phyloP scores from a whole-genome alignment of 92 coral and sea anemone genomes.

The Epizoanthus stellaris region DNA sequence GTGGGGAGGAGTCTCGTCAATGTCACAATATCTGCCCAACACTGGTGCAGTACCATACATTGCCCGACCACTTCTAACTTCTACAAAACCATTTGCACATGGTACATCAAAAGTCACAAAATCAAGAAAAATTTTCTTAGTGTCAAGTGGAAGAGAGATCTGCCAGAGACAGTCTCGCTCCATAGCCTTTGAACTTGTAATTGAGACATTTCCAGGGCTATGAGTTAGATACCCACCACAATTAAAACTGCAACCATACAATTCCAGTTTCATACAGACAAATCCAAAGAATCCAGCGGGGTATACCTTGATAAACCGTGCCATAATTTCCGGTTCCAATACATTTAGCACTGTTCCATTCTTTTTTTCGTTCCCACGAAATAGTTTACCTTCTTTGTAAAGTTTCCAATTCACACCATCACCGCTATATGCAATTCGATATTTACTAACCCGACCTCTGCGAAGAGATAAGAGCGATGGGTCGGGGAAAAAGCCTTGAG shows the following conservation, averaged over 20 bases:
- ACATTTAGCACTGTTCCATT: slow-evolving; percentile 64
- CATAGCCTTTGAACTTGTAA: slow-evolving; percentile 58
- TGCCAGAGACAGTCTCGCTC: slow-evolving; percentile 92
- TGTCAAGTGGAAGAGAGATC: slow-evolving; percentile 63
- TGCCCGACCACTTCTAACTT: slow-evolving; percentile 68
- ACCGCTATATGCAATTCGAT: slow-evolving; percentile 76
- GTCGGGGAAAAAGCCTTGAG: slow-evolving; percentile 82
- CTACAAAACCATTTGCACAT: slow-evolving; percentile 74
- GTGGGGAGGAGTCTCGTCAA: slow-evolving; percentile 65
- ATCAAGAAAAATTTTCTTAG: slow-evolving; percentile 73
- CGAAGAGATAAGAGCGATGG: slow-evolving; percentile 65
- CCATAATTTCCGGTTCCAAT: slow-evolving; percentile 69
- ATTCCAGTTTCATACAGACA: slow-evolving; percentile 77
- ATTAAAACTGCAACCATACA: slow-evolving; percentile 86
- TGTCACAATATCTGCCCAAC: slow-evolving; percentile 75
- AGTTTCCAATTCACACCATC: slow-evolving; percentile 75
- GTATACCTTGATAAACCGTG: slow-evolving; percentile 74
- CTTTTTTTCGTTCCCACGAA: slow-evolving; percentile 69
- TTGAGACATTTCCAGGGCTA: slow-evolving; percentile 68
- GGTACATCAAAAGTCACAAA: slow-evolving; percentile 87
- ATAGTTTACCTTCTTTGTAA: slow-evolving; percentile 55
- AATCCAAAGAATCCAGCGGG: slow-evolving; percentile 69
- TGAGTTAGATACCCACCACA: slow-evolving; percentile 83
- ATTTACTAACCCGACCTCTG: slow-evolving; percentile 87
- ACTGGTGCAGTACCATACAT: slow-evolving; percentile 64